These are phyloP conservation scores for Anguilla pacifica DNA, from an alignment of 2,797 vertebrate genomes.

Conservation along the genomic window DNA sequence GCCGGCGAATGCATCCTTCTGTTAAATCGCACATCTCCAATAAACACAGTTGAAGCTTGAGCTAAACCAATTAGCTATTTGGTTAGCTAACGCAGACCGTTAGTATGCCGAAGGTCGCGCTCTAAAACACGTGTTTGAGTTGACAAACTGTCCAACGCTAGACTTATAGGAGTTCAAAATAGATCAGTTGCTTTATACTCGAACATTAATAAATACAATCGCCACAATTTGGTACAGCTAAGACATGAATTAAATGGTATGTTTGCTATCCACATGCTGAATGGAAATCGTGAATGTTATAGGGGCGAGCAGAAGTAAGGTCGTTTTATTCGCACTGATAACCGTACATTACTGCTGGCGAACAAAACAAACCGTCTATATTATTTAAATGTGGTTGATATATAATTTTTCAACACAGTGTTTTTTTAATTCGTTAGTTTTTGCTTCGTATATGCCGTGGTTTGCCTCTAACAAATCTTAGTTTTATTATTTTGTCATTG, in stretches of 20 bases:
- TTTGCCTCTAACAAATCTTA: background rate
- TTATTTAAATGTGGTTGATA: background rate
- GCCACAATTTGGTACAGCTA: background rate
- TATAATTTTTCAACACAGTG: background rate
- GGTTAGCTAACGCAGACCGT: conserved; percentile 8
- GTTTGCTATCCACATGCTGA: background rate
- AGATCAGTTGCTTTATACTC: background rate
- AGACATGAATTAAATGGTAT: background rate
- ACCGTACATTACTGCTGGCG: background rate
- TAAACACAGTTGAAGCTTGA: background rate
- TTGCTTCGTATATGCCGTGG: background rate
- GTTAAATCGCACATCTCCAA: background rate
- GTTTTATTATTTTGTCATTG: background rate
- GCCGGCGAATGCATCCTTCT: background rate
- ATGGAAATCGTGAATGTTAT: background rate
- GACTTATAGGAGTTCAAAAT: background rate
- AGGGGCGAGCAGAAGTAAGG: background rate
- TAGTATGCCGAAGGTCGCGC: background rate
- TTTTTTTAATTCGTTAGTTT: background rate
- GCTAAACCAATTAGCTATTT: conserved; percentile 17
- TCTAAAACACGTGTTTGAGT: background rate
- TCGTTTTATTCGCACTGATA: background rate
- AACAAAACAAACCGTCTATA: background rate
- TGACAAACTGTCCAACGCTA: background rate
- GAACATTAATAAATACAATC: background rate